These are phyloP conservation scores for Leptinotarsa undecemlineata DNA, from an alignment of 1,140 invertebrate genomes.

Conservation along the genomic window DNA sequence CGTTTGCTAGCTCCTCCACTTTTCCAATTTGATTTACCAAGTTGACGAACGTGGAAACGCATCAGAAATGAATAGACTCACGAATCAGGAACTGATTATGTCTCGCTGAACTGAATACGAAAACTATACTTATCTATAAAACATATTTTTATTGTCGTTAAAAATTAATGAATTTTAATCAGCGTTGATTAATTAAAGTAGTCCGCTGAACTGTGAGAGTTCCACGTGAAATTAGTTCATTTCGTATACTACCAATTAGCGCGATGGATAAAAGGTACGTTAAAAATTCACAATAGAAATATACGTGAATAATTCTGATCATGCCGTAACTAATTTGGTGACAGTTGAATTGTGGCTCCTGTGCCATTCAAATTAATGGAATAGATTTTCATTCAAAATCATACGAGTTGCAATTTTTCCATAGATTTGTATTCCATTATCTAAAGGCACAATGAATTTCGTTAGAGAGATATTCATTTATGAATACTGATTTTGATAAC, in stretches of 20 bases:
- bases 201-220: background rate
- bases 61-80: background rate
- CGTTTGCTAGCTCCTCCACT: background rate
- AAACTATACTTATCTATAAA: background rate
- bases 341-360: too few species aligned
- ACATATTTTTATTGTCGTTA: background rate
- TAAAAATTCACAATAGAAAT: background rate
- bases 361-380: too few species aligned
- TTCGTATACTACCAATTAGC: background rate
- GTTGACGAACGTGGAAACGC: background rate
- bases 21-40: background rate
- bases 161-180: constrained; percentile 13
- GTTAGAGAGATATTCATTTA: too few species aligned
- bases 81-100: background rate
- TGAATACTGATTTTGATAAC: too few species aligned
- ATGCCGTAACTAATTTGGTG: too few species aligned
- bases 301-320: background rate
- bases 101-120: background rate
- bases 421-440: too few species aligned
- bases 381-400: too few species aligned
- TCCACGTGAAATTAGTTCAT: background rate
- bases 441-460: too few species aligned
- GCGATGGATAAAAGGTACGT: background rate
- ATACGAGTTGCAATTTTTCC: too few species aligned
- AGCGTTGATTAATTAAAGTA: background rate